Conservation (phyloP, 2,113 vertebrate genomes). For the Uria aalge region DNA sequence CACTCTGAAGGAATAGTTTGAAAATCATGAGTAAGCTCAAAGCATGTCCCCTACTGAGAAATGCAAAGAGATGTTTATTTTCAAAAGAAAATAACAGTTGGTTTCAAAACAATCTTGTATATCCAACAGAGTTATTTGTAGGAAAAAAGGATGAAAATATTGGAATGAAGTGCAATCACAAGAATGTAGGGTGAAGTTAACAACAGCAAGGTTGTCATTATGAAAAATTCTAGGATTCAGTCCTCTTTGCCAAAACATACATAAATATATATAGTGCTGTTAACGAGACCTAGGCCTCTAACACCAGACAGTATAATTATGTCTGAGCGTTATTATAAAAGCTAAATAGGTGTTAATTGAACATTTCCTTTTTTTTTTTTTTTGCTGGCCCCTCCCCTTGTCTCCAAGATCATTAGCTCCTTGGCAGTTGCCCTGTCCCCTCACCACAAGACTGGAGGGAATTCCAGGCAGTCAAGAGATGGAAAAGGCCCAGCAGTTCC, state of each 20-base stretch:
- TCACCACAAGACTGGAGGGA: neutral
- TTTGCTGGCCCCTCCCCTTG: neutral
- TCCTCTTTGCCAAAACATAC: slow-evolving; percentile 34
- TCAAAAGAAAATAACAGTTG: slow-evolving; percentile 21
- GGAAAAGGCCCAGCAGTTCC: neutral
- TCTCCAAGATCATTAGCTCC: neutral
- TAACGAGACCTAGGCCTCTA: neutral
- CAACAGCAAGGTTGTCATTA: neutral
- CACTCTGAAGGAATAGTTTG: neutral
- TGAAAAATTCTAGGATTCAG: neutral
- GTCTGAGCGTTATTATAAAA: neutral
- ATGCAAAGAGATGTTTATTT: slow-evolving; percentile 35
- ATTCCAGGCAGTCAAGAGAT: neutral
- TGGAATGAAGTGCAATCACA: slow-evolving; percentile 22
- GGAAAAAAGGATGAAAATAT: slow-evolving; percentile 1
- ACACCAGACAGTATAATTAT: neutral
- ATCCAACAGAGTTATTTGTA: slow-evolving; percentile 24
- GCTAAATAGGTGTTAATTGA: slow-evolving; percentile 13
- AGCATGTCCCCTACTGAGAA: neutral
- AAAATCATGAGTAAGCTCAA: slow-evolving; percentile 19
- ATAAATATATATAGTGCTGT: neutral
- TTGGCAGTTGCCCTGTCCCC: neutral
- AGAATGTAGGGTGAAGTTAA: slow-evolving; percentile 45
- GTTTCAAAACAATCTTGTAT: slow-evolving; percentile 43
- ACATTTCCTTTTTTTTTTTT: neutral